phyloP scores from a whole-genome alignment of 2,797 vertebrate genomes.

The Sarcoramphus papa region DNA sequence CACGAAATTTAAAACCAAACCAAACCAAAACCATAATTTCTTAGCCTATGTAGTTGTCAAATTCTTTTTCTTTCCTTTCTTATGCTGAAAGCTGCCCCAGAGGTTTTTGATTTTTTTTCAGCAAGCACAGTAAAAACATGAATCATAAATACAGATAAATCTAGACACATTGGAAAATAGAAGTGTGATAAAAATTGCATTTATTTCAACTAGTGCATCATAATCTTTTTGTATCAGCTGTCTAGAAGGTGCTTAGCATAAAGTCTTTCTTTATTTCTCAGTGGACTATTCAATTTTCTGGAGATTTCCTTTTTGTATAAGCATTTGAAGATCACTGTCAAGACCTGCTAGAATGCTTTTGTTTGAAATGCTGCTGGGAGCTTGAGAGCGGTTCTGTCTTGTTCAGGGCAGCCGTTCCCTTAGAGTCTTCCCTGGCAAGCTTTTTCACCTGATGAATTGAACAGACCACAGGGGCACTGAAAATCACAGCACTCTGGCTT shows the following conservation, averaged over 20 bases:
- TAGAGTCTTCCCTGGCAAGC: not conserved
- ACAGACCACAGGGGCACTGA: not conserved
- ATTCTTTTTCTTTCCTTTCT: not conserved
- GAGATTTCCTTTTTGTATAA: not conserved
- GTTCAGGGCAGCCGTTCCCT: not conserved
- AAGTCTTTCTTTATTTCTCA: constrained; percentile 14
- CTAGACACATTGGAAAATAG: not conserved
- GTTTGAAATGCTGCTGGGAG: not conserved
- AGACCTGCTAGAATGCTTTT: not conserved
- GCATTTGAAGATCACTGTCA: not conserved
- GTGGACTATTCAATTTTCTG: not conserved
- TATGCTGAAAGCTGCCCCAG: not conserved
- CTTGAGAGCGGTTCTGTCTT: not conserved
- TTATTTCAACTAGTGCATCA: not conserved
- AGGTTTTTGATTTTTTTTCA: not conserved
- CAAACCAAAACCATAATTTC: not conserved
- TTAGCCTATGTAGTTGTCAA: not conserved
- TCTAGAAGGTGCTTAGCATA: constrained; percentile 2
- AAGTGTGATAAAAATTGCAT: not conserved
- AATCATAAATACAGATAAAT: not conserved
- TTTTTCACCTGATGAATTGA: not conserved
- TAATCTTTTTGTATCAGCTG: not conserved
- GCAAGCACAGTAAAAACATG: not conserved
- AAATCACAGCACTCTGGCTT: constrained; percentile 2
- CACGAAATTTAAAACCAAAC: not conserved